phyloP scores from a whole-genome alignment of 37 sponge, comb jelly and placozoan genomes.

The Diacarnus erythraeanus region DNA sequence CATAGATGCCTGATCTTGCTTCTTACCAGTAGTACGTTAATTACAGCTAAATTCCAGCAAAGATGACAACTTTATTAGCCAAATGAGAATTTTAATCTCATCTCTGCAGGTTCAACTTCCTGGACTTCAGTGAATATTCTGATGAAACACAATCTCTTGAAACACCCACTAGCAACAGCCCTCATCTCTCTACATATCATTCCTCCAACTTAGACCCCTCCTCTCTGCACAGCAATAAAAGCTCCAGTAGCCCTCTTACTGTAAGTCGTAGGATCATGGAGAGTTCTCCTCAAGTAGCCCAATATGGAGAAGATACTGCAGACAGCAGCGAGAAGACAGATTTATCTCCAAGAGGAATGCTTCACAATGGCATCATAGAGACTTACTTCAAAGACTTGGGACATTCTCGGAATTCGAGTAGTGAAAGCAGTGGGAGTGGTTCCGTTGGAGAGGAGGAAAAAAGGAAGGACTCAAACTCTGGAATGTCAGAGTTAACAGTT shows the following conservation, averaged over 20 bases:
- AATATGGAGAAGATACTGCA: not conserved
- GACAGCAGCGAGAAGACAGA: not conserved
- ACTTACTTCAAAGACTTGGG: not conserved
- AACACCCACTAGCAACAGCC: not conserved
- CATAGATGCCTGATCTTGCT: too few relatives aligned
- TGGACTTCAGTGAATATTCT: conserved; percentile 15
- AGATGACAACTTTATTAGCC: too few relatives aligned
- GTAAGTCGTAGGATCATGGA: not conserved
- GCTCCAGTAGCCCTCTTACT: not conserved
- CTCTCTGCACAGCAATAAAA: not conserved
- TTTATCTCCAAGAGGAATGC: not conserved
- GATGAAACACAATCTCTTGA: not conserved
- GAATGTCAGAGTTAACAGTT: not conserved
- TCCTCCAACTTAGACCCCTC: not conserved
- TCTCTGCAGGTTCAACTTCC: conserved; percentile 10
- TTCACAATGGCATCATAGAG: not conserved
- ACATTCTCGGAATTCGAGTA: conserved; percentile 5
- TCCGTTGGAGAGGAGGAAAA: not conserved
- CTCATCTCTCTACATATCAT: not conserved
- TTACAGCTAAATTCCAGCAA: too few relatives aligned
- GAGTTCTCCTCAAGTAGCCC: not conserved
- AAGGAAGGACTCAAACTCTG: not conserved
- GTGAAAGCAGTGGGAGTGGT: not conserved
- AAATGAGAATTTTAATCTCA: too few relatives aligned
- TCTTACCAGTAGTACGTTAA: too few relatives aligned